phyloP scores from a whole-genome alignment of 1,140 invertebrate species.

The Ceratosolen solmsi region DNA sequence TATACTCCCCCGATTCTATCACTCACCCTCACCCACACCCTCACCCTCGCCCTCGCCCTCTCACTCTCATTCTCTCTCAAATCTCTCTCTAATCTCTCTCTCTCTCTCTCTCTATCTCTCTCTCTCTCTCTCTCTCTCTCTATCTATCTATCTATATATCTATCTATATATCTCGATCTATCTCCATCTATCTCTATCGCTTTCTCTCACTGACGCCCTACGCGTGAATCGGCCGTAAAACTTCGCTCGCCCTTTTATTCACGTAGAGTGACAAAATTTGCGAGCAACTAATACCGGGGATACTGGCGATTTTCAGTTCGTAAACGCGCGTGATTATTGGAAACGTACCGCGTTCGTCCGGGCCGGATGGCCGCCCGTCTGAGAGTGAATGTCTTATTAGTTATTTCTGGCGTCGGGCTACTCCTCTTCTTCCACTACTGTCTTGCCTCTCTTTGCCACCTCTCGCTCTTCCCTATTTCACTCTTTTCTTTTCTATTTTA shows the following conservation, averaged over 20 bases:
- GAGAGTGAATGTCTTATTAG: constrained; percentile 74
- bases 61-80: no score
- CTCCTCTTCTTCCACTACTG: constrained; percentile 52
- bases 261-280: not conserved
- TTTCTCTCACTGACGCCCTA: no score
- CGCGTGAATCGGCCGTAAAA: no score
- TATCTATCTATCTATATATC: no score
- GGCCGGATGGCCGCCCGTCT: constrained; percentile 73
- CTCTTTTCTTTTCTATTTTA: constrained; percentile 16
- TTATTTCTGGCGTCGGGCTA: constrained; percentile 69
- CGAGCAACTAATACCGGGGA: not conserved
- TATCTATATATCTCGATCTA: no score
- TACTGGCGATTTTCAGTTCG: not conserved
- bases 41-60: no score
- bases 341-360: constrained; percentile 72
- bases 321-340: constrained; percentile 30
- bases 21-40: no score
- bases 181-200: not conserved
- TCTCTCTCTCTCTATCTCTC: no score
- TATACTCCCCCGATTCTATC: no score
- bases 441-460: constrained; percentile 19
- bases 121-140: no score
- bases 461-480: constrained; percentile 33
- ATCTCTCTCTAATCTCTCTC: no score
- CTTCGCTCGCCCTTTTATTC: not conserved